Evolutionary conservation across 2,888 invertebrate genomes (phyloP).

Genomic region (Cantharis rufa): DNA sequence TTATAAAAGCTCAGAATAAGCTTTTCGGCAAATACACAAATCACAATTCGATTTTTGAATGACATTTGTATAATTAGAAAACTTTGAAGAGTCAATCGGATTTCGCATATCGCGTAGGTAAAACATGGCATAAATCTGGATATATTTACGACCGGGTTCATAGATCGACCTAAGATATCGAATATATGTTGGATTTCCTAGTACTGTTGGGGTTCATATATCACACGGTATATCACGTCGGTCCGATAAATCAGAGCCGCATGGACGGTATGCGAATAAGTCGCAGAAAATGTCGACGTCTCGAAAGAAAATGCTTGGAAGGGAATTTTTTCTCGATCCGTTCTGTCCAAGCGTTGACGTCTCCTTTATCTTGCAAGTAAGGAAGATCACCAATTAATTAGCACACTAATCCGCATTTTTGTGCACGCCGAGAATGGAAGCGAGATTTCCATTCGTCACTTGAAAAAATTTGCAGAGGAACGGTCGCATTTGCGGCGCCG

Average conservation of each 20-base stretch:
- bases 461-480: not conserved
- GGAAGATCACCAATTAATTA: not conserved
- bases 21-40: conserved; percentile 27
- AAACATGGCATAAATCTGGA: conserved; percentile 49
- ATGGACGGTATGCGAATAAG: conserved; percentile 42
- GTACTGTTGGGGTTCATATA: conserved; percentile 50
- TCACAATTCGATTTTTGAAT: conserved; percentile 39
- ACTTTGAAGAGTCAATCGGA: conserved; percentile 33
- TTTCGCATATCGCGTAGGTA: conserved; percentile 31
- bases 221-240: conserved; percentile 56
- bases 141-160: conserved; percentile 54
- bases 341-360: not conserved
- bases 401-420: not conserved
- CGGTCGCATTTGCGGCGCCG: not conserved
- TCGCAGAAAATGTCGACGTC: conserved; percentile 46
- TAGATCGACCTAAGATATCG: conserved; percentile 54
- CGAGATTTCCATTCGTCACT: not conserved
- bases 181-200: conserved; percentile 50
- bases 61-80: conserved; percentile 40
- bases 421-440: not conserved
- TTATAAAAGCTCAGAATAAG: not conserved
- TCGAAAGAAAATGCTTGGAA: conserved; percentile 7
- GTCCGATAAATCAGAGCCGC: conserved; percentile 53
- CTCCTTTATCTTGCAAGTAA: not conserved
- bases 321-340: not conserved